Evolutionary conservation across 1,140 invertebrate species (phyloP).

Genomic region (Mizuhopecten yessoensis): DNA sequence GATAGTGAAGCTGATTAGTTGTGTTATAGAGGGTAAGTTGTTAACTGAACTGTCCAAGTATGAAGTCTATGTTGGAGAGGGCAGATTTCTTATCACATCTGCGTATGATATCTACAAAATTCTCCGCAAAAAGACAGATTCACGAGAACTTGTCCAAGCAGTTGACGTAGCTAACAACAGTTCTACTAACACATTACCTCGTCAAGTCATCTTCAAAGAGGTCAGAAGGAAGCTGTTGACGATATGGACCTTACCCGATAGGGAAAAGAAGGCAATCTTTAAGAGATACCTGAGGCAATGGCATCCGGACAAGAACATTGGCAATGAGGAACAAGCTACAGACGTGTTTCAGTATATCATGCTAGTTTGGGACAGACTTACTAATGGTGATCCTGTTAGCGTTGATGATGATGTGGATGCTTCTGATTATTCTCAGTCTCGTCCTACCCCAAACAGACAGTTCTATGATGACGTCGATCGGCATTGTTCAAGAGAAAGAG

Average conservation of each 20-base stretch:
- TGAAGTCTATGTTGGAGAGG: slow-evolving; percentile 66
- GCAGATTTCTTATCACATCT: slow-evolving; percentile 53
- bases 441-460: not conserved
- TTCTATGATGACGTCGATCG: slow-evolving; percentile 35
- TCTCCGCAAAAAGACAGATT: slow-evolving; percentile 53
- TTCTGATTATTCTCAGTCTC: slow-evolving; percentile 28
- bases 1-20: not conserved
- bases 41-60: slow-evolving; percentile 57
- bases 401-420: slow-evolving; percentile 55
- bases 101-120: slow-evolving; percentile 72
- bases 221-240: slow-evolving; percentile 63
- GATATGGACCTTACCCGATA: slow-evolving; percentile 56
- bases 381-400: slow-evolving; percentile 59
- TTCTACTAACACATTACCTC: no score
- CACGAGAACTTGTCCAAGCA: slow-evolving; percentile 10
- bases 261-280: slow-evolving; percentile 73
- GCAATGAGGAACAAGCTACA: slow-evolving; percentile 70
- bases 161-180: not conserved
- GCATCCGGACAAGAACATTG: slow-evolving; percentile 82
- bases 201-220: slow-evolving; percentile 64
- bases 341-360: slow-evolving; percentile 73
- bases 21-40: not conserved
- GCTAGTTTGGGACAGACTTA: slow-evolving; percentile 58
- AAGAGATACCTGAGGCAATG: slow-evolving; percentile 78
- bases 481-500: slow-evolving; percentile 15